These are phyloP conservation scores for Hemaris fuciformis DNA, from an alignment of 2,888 invertebrate genomes.

Conservation along the genomic window DNA sequence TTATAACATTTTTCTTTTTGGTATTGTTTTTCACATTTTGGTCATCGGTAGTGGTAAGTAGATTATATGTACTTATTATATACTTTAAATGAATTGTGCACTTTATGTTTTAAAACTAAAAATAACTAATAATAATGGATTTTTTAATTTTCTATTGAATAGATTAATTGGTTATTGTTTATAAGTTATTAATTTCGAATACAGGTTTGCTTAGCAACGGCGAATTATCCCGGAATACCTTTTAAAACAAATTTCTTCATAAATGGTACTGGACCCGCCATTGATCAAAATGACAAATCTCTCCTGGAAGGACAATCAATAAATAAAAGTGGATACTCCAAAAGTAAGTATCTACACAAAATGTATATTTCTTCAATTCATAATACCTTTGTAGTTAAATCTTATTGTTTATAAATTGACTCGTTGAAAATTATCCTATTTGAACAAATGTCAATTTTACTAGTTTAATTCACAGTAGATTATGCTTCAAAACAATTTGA, in stretches of 20 bases:
- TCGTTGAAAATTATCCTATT: too few relatives aligned
- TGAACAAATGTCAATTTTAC: too few relatives aligned
- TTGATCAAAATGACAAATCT: conserved; percentile 48
- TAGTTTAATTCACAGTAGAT: too few relatives aligned
- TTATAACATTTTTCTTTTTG: conserved; percentile 90
- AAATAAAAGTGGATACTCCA: conserved; percentile 50
- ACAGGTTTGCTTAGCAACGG: conserved; percentile 89
- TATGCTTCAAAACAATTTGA: too few relatives aligned
- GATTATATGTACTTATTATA: too few relatives aligned
- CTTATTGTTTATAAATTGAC: too few relatives aligned
- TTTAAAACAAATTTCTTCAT: conserved; percentile 67
- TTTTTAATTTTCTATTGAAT: neutral
- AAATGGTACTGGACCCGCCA: conserved; percentile 50
- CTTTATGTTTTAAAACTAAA: too few relatives aligned
- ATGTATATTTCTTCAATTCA: neutral
- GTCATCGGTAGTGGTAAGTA: conserved; percentile 90
- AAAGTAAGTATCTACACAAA: conserved; percentile 48
- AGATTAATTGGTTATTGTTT: too few relatives aligned
- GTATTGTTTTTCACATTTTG: conserved; percentile 91
- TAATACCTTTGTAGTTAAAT: neutral
- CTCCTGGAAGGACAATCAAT: conserved; percentile 51
- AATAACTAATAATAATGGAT: neutral
- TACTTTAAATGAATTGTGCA: too few relatives aligned
- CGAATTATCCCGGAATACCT: conserved; percentile 86
- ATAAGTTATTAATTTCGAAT: too few relatives aligned